Evolutionary conservation across 2,888 invertebrate species (phyloP), one percentile per base, ranked within the genome.

Genomic region (Agriopis aurantiaria): DNA sequence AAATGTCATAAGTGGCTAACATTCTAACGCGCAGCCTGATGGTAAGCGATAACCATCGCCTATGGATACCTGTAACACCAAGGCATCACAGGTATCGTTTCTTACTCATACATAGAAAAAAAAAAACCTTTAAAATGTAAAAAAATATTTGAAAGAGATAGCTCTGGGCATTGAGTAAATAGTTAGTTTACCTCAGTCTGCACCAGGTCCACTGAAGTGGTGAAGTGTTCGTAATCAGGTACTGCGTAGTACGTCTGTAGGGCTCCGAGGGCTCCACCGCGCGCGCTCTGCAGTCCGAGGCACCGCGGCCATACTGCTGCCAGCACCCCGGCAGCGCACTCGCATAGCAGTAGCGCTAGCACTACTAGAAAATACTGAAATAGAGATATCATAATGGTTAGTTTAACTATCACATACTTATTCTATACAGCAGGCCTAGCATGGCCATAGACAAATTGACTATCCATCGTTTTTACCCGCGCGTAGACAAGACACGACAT

Each of bases 301-400:
- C 97, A 96, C 76, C 97, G 96, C 40, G 97, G 97, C 96, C 97
- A 97, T 58, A 96, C 93, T 67, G 96, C 96, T 2, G 96, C 96
- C 72, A 96, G 87, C 58, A 96, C 95, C 66, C 97, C 97, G 8
- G 96, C 93, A 8, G 96, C 96, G 73, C 97, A 96, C 87, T 97
- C 97, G 58, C 96, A 95, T 46, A 97, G 82, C 43, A 97, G 89
- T 51, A 97, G 91, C 5, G 96, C 82, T 59, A 97, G 92, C 45
- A 97, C 96, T 56, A 96, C 88, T 66, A 97, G 87, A 80, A 97
- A 96, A 81, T 97, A 97, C 96, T 97, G 92, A 8, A 82, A 67
- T n/a, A 6, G 52, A 45, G 53, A 48, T 45, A 5, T 23, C 3
- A 51, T 8, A 3, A 23, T 52, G 5, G 10, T 48, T 7, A 48